Conservation (phyloP, 2,113 vertebrate species). For the Neodon shergylaensis region DNA sequence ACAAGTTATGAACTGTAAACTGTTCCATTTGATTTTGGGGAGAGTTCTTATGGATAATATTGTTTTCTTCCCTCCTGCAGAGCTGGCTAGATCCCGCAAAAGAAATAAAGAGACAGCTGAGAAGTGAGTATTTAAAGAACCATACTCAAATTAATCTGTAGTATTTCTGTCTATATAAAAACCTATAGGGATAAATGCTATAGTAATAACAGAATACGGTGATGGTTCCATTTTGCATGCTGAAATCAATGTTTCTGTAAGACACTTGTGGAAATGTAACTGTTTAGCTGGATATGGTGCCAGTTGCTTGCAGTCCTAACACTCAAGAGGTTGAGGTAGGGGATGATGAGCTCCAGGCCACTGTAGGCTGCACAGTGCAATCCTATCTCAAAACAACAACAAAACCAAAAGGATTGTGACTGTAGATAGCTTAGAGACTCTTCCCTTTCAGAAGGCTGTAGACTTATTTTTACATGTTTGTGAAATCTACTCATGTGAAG, state of each 20-base stretch:
- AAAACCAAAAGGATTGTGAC: neutral
- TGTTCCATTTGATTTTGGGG: neutral
- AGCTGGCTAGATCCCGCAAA: conserved; percentile 90
- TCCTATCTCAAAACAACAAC: neutral
- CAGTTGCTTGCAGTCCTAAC: neutral
- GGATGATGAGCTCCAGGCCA: neutral
- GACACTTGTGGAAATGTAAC: neutral
- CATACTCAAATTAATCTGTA: neutral
- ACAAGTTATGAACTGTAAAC: neutral
- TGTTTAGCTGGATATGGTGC: neutral
- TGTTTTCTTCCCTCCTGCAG: conserved; percentile 76
- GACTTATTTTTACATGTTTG: neutral
- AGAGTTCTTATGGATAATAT: conserved; percentile 58
- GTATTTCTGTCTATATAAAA: neutral
- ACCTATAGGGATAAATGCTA: neutral
- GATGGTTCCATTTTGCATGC: neutral
- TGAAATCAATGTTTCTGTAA: neutral
- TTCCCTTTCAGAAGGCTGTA: neutral
- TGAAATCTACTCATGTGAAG: neutral
- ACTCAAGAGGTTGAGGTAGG: neutral
- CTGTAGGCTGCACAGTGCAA: neutral
- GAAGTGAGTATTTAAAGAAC: conserved; percentile 87
- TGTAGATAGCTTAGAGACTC: neutral
- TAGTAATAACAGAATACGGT: neutral
- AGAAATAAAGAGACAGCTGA: conserved; percentile 90